phyloP scores from a whole-genome alignment of 2,888 invertebrate genomes.

The Drosophila paranaensis region DNA sequence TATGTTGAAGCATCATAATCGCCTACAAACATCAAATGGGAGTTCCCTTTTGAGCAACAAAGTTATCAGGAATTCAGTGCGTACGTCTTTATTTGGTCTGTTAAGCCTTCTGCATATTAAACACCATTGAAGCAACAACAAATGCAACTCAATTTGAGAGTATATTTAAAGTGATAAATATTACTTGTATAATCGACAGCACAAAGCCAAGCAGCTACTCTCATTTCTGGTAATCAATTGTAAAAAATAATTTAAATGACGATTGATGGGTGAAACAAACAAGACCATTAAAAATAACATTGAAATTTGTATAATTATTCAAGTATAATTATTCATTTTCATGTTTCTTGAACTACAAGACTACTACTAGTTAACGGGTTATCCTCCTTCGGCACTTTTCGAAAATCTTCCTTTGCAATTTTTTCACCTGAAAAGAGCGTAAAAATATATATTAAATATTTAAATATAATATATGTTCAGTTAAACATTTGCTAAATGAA shows the following conservation, averaged over 20 bases:
- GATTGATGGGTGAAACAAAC: neutral
- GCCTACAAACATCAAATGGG: no score
- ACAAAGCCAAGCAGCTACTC: no score
- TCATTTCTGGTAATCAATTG: neutral
- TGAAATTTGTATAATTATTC: constrained; percentile 13
- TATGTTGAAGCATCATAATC: no score
- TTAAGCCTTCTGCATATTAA: neutral
- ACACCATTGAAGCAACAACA: neutral
- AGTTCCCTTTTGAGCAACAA: neutral
- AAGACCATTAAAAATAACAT: neutral
- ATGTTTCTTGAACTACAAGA: constrained; percentile 27
- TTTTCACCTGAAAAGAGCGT: constrained; percentile 53
- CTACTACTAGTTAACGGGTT: constrained; percentile 21
- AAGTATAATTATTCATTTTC: constrained; percentile 12
- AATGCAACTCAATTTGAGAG: neutral
- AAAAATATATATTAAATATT: neutral
- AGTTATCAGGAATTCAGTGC: neutral
- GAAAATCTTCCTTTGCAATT: constrained; percentile 57
- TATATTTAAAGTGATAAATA: neutral
- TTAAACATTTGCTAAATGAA: neutral
- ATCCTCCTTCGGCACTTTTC: constrained; percentile 46
- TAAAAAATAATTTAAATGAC: neutral
- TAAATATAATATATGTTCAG: neutral
- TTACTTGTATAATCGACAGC: neutral
- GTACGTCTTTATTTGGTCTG: neutral